Evolutionary conservation across 2,113 vertebrate species (phyloP).

Genomic region (Thamnaconus septentrionalis): DNA sequence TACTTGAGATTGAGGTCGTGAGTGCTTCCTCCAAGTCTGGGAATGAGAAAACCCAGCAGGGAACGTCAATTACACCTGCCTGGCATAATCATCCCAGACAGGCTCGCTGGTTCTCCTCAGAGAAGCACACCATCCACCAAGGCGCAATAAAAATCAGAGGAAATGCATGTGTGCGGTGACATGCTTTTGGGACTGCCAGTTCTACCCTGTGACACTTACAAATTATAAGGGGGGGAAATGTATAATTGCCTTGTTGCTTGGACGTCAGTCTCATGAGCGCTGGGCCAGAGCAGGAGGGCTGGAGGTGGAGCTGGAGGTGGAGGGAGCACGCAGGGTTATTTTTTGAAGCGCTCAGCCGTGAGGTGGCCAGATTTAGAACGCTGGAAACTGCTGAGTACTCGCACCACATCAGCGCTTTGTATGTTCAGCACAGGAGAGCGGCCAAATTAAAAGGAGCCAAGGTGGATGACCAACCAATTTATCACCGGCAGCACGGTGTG

Average conservation of each 20-base stretch:
- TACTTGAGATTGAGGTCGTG: not conserved
- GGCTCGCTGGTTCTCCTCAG: constrained; percentile 20
- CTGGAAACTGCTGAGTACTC: constrained; percentile 50
- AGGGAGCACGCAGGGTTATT: not conserved
- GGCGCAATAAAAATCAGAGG: constrained; percentile 7
- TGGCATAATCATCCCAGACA: constrained; percentile 36
- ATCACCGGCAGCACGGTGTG: too few relatives aligned
- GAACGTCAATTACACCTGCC: constrained; percentile 50
- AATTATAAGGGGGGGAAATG: constrained; percentile 27
- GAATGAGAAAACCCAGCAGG: constrained; percentile 38
- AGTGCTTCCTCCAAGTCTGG: constrained; percentile 18
- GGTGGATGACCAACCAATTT: too few relatives aligned
- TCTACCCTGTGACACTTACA: constrained; percentile 14
- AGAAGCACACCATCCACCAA: constrained; percentile 2
- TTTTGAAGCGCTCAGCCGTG: constrained; percentile 35
- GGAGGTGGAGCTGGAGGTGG: not conserved
- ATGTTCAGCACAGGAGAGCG: constrained; percentile 5
- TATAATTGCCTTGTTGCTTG: constrained; percentile 40
- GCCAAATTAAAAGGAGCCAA: constrained; percentile 17
- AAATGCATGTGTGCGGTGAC: constrained; percentile 3
- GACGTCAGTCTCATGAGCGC: not conserved
- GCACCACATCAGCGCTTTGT: constrained; percentile 48
- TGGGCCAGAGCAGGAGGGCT: constrained; percentile 15
- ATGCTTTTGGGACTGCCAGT: constrained; percentile 3
- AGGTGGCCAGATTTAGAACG: constrained; percentile 54